phyloP scores from a whole-genome alignment of 2,797 vertebrate species.

The Hydrophis major region DNA sequence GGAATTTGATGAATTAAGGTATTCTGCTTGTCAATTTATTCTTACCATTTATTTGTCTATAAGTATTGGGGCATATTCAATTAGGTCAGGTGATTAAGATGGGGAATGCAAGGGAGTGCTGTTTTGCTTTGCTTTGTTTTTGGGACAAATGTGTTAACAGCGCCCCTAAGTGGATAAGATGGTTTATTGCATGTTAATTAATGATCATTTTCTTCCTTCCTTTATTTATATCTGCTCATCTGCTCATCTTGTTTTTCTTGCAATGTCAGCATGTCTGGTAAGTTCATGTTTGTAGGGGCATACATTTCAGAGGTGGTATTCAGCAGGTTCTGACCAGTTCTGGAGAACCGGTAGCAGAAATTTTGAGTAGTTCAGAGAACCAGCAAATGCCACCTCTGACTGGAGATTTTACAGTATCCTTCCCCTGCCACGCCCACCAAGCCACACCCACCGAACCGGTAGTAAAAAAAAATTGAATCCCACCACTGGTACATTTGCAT shows the following conservation, averaged over 20 bases:
- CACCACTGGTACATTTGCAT: no score
- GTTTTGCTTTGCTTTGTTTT: conserved; percentile 22
- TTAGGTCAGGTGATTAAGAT: conserved; percentile 58
- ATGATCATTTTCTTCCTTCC: conserved; percentile 41
- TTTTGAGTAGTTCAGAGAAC: no score
- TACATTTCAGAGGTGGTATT: no score
- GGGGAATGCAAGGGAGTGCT: conserved; percentile 24
- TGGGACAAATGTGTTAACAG: conserved; percentile 72
- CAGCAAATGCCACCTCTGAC: no score
- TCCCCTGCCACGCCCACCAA: no score
- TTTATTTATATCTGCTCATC: conserved; percentile 50
- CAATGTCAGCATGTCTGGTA: conserved; percentile 16
- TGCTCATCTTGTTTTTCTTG: conserved; percentile 22
- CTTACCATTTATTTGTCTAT: conserved; percentile 34
- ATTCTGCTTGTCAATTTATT: conserved; percentile 1
- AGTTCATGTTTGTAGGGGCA: no score
- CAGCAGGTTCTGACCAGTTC: no score
- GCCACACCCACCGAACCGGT: no score
- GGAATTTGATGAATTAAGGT: conserved; percentile 52
- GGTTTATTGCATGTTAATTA: conserved; percentile 82
- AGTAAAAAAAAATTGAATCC: no score
- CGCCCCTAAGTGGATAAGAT: conserved; percentile 82
- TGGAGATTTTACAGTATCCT: no score
- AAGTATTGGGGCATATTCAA: conserved; percentile 56
- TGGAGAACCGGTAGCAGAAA: no score